Evolutionary conservation across 2,797 vertebrate genomes (phyloP), one percentile per base, ranked within the genome.

Genomic region (Hephaestus fuliginosus): DNA sequence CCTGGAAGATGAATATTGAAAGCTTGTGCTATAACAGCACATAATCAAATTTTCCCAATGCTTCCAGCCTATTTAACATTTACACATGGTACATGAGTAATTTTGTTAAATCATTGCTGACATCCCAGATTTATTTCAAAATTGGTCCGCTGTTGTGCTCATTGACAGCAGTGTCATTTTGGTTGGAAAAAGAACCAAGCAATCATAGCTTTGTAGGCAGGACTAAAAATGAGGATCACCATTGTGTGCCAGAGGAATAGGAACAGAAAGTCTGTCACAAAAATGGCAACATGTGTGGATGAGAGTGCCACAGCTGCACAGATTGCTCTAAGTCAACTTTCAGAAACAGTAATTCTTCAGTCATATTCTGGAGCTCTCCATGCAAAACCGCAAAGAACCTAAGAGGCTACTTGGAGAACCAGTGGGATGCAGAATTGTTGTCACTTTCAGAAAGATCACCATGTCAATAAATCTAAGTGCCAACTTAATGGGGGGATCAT

Each of bases 401-500:
- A 13, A 46, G 28, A 52, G 22, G 64, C 53, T 63, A 43, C 48
- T 74, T 70, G 22, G 39, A 73, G 25, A 74, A 36, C 25, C 66
- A 36, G n/a, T 30, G 39, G 44, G 28, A 81, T 1, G 14, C 17
- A 64, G 57, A 69, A 70, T 64, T 70, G 30, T 57, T 60, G 51
- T 71, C 62, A 43, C 46, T 82, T 70, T 66, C 44, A 33, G 36
- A 48, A 53, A 78, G 56, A 55, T 73, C 46, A 76, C 5, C 25
- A 51, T 53, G 63, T 64, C 80, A 81, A 70, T 64, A 78, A 71
- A 70, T 68, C 41, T 33, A 56, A 81, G 63, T 64, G 55, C 39
- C 17, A 33, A 55, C 4, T 33, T 76, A 68, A 80, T 80, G 49
- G 20, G 41, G 13, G 46, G n/a, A 63, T 53, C 51, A 85, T 78